Base-by-base conservation (phyloP, 64 coral and sea anemone genomes). In the Dendronephthya gigantea region DNA sequence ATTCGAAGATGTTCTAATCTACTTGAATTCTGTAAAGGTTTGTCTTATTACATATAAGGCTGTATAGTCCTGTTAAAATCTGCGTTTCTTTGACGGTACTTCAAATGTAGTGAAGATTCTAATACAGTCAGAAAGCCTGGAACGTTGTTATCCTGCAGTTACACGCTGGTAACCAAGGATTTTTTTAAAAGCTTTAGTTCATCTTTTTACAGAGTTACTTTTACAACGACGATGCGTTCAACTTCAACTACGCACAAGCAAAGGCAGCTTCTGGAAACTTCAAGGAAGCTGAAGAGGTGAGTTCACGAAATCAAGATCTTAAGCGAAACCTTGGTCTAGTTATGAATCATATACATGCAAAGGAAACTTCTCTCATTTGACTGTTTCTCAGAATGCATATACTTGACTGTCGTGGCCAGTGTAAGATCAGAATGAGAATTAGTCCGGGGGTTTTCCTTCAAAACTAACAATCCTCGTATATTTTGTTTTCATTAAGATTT, bases 221-320 rank as follows among this genome's bases (percentile, higher is more conserved):
- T 47, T 98, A 98, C 84, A 98, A 98, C 85, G 95, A 98, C 68
- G 95, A 98, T 27, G 91, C 95, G 28, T 98, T 98, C 37, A 98
- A 98, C 85, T 98, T 98, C 48, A 98, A 98, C 90, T 98, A 98
- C 43, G 95, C 92, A 14, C 95, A 98, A 91, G 95, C 95, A 13
- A 98, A 98, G 47, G 95, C 95, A 17, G 95, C 95, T 6, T 89
- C 91, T 33, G 95, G 95, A 5, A 98, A 98, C 49, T 98, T 87
- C 56, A 98, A 98, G 83, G 95, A 98, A 81, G 87, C 95, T 0
- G 95, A 98, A 68, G 95, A 98, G 89, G 95, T 98, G 17, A 23
- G 86, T 94, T 15, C 31, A 29, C 17, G 11, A 49, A 11, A 11
- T 11, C 41, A 45, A 4, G 11, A 4, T 45, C 41, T 45, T 6